Conservation (phyloP, 2,113 vertebrate genomes). For the Periophthalmodon schlosseri region DNA sequence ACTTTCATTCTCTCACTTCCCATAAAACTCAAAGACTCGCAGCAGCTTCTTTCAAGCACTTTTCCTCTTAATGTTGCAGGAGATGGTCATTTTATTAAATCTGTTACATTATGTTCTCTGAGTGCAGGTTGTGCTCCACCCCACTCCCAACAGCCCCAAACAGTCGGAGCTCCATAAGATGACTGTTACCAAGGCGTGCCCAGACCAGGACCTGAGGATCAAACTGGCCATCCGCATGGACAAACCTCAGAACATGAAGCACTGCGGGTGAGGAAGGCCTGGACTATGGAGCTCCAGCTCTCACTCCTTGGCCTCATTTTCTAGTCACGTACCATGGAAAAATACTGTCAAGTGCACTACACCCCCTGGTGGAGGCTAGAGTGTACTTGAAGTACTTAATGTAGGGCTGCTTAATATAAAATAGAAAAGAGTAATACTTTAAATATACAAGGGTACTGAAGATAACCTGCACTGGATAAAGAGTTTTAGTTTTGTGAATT, state of each 20-base stretch:
- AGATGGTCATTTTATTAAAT: slow-evolving; percentile 17
- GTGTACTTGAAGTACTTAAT: slow-evolving; percentile 22
- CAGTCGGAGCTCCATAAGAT: slow-evolving; percentile 98
- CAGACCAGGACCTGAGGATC: slow-evolving; percentile 96
- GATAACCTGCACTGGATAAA: neutral
- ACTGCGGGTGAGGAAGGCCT: slow-evolving; percentile 88
- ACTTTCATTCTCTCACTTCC: slow-evolving; percentile 51
- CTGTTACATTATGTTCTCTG: slow-evolving; percentile 12
- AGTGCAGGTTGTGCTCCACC: slow-evolving; percentile 91
- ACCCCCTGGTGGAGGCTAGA: slow-evolving; percentile 64
- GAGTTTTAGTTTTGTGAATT: neutral
- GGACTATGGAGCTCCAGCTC: slow-evolving; percentile 38
- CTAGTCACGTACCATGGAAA: slow-evolving; percentile 61
- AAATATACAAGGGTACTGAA: neutral
- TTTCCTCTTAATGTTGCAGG: slow-evolving; percentile 35
- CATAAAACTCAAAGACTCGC: slow-evolving; percentile 15
- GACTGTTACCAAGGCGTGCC: slow-evolving; percentile 97
- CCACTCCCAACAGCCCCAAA: slow-evolving; percentile 97
- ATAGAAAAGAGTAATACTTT: neutral
- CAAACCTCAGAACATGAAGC: slow-evolving; percentile 99
- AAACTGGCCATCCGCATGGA: slow-evolving; percentile 98
- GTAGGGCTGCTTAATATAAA: neutral
- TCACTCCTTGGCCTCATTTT: slow-evolving; percentile 70
- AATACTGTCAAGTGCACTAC: slow-evolving; percentile 60
- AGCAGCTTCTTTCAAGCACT: slow-evolving; percentile 26